phyloP scores from a whole-genome alignment of 2,797 vertebrate genomes.

The Podarcis lilfordi region DNA sequence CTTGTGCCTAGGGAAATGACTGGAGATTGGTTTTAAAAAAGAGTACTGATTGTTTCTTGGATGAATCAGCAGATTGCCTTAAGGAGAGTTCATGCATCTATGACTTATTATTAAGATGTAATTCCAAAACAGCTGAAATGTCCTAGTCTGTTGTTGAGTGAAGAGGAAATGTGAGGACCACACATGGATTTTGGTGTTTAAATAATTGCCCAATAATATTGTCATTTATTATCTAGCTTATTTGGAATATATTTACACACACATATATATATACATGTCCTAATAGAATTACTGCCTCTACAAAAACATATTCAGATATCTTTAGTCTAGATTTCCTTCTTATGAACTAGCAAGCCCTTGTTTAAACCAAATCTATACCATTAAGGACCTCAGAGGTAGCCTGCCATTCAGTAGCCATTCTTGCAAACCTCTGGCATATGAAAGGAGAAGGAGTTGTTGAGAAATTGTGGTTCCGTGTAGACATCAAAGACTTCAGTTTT shows the following conservation, averaged over 20 bases:
- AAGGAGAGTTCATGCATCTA: neutral
- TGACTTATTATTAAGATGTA: neutral
- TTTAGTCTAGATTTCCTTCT: neutral
- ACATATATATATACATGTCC: neutral
- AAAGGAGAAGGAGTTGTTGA: neutral
- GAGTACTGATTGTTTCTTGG: neutral
- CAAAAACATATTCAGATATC: neutral
- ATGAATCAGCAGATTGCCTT: neutral
- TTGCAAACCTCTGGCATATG: conserved; percentile 2
- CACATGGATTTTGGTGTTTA: neutral
- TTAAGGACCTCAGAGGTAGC: neutral
- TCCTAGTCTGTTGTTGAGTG: neutral
- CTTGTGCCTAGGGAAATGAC: neutral
- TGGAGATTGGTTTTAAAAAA: neutral
- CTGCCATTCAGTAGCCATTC: neutral
- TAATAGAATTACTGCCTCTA: neutral
- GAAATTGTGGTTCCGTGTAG: conserved; percentile 4
- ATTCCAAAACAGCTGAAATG: neutral
- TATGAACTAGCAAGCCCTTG: neutral
- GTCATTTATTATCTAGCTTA: neutral
- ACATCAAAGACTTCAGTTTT: neutral
- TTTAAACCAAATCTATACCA: neutral
- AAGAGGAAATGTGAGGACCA: neutral
- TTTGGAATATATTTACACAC: neutral
- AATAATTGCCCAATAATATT: neutral